Conservation (phyloP, 2,888 invertebrate species). For the Busseola fusca region DNA sequence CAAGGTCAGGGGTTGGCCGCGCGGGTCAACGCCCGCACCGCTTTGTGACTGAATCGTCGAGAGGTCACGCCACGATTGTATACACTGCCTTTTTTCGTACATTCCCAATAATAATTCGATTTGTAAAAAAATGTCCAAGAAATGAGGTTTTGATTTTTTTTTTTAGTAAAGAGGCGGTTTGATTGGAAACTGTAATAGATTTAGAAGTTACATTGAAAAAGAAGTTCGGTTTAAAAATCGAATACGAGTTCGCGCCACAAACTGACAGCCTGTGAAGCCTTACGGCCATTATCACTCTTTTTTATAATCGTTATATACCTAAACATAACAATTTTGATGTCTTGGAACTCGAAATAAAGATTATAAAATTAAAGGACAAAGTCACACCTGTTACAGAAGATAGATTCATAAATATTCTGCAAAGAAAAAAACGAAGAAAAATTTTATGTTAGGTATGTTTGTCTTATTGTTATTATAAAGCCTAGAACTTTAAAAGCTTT, state of each 20-base stretch:
- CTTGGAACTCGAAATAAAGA: constrained; percentile 42
- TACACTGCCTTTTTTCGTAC: constrained; percentile 57
- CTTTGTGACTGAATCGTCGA: constrained; percentile 84
- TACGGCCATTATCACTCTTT: constrained; percentile 6
- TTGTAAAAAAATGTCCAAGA: constrained; percentile 41
- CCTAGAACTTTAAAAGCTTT: neutral
- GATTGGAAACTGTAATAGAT: constrained; percentile 12
- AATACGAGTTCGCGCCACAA: constrained; percentile 14
- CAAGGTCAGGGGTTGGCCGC: constrained; percentile 88
- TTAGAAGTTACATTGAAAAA: constrained; percentile 17
- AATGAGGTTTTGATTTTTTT: constrained; percentile 28
- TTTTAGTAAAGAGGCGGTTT: neutral
- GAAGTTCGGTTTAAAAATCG: constrained; percentile 36
- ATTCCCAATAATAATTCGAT: constrained; percentile 58
- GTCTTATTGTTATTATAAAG: constrained; percentile 1
- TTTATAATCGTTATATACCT: constrained; percentile 38
- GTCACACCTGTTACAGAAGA: constrained; percentile 51
- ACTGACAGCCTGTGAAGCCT: neutral
- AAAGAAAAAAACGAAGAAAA: constrained; percentile 22
- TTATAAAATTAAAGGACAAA: constrained; percentile 52
- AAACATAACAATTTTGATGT: constrained; percentile 43
- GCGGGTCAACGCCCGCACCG: constrained; percentile 85
- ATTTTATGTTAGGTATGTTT: constrained; percentile 28
- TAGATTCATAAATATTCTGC: constrained; percentile 41
- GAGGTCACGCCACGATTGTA: constrained; percentile 74